Conservation (phyloP, 2,888 invertebrate genomes). For the Chouioia cunea region DNA sequence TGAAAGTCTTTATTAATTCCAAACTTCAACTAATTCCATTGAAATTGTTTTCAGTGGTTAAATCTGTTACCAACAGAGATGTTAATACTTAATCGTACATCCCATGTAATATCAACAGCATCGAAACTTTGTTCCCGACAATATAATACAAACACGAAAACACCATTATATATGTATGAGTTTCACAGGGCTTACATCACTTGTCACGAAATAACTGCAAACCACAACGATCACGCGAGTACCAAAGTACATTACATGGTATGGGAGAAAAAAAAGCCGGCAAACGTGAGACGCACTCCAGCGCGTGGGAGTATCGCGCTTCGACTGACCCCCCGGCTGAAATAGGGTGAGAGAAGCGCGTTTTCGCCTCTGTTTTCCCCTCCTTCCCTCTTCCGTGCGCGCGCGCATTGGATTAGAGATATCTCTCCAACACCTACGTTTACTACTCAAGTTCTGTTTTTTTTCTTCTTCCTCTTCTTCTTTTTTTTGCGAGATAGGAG, state of each 20-base stretch:
- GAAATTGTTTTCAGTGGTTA: no score
- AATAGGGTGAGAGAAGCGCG: slow-evolving; percentile 11
- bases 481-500: not conserved
- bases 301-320: slow-evolving; percentile 56
- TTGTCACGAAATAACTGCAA: no score
- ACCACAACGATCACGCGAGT: slow-evolving; percentile 13
- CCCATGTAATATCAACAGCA: no score
- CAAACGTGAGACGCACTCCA: slow-evolving; percentile 45
- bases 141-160: not conserved
- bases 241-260: not conserved
- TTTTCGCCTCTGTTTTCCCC: slow-evolving; percentile 3
- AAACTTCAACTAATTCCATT: no score
- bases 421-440: not conserved
- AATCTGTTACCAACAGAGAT: no score
- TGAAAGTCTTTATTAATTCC: no score
- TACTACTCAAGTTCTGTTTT: slow-evolving; percentile 24
- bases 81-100: no score
- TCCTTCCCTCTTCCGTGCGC: slow-evolving; percentile 13
- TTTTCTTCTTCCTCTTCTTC: not conserved
- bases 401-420: slow-evolving; percentile 1
- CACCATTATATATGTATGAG: slow-evolving; percentile 30
- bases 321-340: slow-evolving; percentile 55
- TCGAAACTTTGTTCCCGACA: slow-evolving; percentile 11
- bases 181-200: no score
- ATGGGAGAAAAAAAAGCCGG: not conserved